Percentiles rank a stretch among this genome's conserved stretches.
Conservation (phyloP, 64 coral and sea anemone genomes). For the Montipora cactus region DNA sequence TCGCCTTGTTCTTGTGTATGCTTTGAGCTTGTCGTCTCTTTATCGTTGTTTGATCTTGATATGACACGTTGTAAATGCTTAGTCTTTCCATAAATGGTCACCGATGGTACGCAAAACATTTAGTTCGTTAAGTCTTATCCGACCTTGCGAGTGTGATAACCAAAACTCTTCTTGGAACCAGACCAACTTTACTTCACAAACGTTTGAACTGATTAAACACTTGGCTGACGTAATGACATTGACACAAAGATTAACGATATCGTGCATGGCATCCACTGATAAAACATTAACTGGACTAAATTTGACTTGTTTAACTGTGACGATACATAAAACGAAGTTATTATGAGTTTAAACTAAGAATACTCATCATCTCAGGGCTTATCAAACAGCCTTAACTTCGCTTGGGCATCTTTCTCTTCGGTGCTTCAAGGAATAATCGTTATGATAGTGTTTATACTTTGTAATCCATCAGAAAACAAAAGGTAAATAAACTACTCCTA, state of each 20-base stretch:
- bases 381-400: no score
- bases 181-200: not conserved
- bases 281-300: not conserved
- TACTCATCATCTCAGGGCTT: no score
- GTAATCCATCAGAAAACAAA: conserved; percentile 28
- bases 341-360: no score
- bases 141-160: no score
- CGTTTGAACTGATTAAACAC: not conserved
- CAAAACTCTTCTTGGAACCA: not conserved
- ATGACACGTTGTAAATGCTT: conserved; percentile 14
- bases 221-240: not conserved
- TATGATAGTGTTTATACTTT: not conserved
- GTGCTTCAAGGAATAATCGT: not conserved
- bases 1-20: not conserved
- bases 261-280: not conserved
- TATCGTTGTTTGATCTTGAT: not conserved
- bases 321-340: no score
- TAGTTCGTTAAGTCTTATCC: not conserved
- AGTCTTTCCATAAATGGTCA: conserved; percentile 14
- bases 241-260: not conserved
- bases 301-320: no score
- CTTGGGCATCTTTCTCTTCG: not conserved
- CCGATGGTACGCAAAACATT: not conserved
- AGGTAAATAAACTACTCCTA: not conserved
- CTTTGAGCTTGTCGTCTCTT: not conserved